A percentile compares a stretch with the other conserved stretches of the same genome.
Conservation (phyloP, 2,888 invertebrate genomes). For the Nemoura dubitans region DNA sequence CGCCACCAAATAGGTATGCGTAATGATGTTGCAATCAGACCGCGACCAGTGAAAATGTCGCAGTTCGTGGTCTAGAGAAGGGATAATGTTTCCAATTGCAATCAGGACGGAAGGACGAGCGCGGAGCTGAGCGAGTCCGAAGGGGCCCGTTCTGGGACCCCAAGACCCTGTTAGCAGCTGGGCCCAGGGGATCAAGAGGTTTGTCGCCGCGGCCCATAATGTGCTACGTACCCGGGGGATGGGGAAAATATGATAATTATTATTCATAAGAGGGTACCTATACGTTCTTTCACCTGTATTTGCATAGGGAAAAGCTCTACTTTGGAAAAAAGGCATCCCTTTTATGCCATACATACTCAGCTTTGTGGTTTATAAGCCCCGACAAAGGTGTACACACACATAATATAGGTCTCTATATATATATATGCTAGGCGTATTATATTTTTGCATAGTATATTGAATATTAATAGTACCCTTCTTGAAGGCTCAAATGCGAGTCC, state of each 20-base stretch:
- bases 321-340: constrained; percentile 42
- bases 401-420: constrained; percentile 26
- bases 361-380: constrained; percentile 46
- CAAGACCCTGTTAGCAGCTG: background rate
- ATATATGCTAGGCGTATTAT: constrained; percentile 24
- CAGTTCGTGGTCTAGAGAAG: background rate
- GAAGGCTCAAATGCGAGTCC: constrained; percentile 28
- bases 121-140: background rate
- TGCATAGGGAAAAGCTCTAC: constrained; percentile 46
- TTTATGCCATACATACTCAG: constrained; percentile 24
- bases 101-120: background rate
- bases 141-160: background rate
- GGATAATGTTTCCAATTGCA: background rate
- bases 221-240: background rate
- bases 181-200: constrained; percentile 32
- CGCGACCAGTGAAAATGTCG: constrained; percentile 27
- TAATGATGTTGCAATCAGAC: constrained; percentile 42
- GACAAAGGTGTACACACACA: constrained; percentile 29
- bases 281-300: constrained; percentile 49
- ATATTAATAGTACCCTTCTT: constrained; percentile 44
- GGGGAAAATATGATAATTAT: constrained; percentile 48
- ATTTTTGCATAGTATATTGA: constrained; percentile 45
- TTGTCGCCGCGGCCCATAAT: constrained; percentile 14
- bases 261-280: constrained; percentile 48
- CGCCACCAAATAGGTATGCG: background rate